phyloP scores from a whole-genome alignment of 2,113 vertebrate species.

The Perca schrenkii region DNA sequence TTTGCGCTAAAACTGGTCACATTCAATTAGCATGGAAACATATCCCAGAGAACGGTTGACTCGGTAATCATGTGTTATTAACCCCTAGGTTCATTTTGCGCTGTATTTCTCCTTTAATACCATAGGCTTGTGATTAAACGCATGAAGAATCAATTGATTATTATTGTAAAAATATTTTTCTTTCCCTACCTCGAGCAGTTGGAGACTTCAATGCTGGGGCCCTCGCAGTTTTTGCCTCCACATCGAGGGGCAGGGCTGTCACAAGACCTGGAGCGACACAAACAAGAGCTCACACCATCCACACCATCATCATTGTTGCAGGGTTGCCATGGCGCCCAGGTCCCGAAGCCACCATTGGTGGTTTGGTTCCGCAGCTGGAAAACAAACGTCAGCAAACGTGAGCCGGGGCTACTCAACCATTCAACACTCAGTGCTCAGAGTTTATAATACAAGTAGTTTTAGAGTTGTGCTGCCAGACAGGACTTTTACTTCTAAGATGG shows the following conservation, averaged over 20 bases:
- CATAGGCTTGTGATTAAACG: not conserved
- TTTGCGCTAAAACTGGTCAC: too few relatives aligned
- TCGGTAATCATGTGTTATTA: too few relatives aligned
- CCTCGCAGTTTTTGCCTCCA: slow-evolving; percentile 90
- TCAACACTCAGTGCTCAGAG: not conserved
- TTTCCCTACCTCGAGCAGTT: slow-evolving; percentile 94
- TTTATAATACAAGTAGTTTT: not conserved
- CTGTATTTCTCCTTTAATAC: not conserved
- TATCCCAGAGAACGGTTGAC: too few relatives aligned
- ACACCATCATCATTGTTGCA: slow-evolving; percentile 92
- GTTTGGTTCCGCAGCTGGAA: slow-evolving; percentile 93
- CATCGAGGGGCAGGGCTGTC: slow-evolving; percentile 92
- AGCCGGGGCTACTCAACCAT: not conserved
- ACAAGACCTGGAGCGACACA: slow-evolving; percentile 93
- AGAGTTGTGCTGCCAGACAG: not conserved
- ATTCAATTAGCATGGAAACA: too few relatives aligned
- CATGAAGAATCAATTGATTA: too few relatives aligned
- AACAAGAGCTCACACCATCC: slow-evolving; percentile 91
- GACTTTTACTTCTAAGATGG: not conserved
- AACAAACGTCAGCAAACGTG: not conserved
- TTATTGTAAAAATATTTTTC: not conserved
- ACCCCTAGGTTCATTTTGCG: too few relatives aligned
- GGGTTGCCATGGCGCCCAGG: slow-evolving; percentile 94
- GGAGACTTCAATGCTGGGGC: slow-evolving; percentile 92
- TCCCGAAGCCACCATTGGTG: slow-evolving; percentile 88